These are phyloP conservation scores for Apis laboriosa DNA, from an alignment of 1,140 invertebrate genomes.

Conservation along the genomic window DNA sequence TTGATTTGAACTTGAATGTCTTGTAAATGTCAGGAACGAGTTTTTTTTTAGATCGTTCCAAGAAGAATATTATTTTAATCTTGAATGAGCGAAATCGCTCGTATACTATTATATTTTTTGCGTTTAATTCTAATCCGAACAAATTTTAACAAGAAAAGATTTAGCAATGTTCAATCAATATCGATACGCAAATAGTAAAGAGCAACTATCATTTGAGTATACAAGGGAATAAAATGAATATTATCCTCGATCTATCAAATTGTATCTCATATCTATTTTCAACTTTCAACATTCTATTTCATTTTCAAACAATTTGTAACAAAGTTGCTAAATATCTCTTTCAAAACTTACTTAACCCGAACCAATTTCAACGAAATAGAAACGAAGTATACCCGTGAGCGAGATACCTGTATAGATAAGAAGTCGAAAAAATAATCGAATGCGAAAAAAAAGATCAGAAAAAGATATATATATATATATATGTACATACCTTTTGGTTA, in stretches of 20 bases:
- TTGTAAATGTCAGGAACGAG: not conserved
- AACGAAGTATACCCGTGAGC: not conserved
- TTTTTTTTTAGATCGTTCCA: no score
- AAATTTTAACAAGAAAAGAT: no score
- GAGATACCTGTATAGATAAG: not conserved
- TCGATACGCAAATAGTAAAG: no score
- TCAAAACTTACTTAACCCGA: not conserved
- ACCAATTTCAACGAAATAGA: not conserved
- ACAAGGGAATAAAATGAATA: not conserved
- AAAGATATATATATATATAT: not conserved
- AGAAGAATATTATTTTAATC: no score
- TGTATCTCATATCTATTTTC: not conserved
- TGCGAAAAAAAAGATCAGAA: not conserved
- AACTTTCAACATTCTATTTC: not conserved
- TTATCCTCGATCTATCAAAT: not conserved
- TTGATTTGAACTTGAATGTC: not conserved
- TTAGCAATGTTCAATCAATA: no score
- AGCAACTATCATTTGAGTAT: not conserved
- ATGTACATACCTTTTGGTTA: slow-evolving; percentile 42
- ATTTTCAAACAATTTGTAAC: not conserved
- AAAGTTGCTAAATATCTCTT: not conserved
- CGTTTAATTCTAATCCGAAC: no score
- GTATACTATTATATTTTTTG: no score
- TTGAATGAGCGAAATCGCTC: no score
- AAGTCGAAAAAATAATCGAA: not conserved